Evolutionary conservation across 2,113 vertebrate genomes (phyloP), one percentile per base, ranked within the genome.

Genomic region (Syngnathus scovelli): DNA sequence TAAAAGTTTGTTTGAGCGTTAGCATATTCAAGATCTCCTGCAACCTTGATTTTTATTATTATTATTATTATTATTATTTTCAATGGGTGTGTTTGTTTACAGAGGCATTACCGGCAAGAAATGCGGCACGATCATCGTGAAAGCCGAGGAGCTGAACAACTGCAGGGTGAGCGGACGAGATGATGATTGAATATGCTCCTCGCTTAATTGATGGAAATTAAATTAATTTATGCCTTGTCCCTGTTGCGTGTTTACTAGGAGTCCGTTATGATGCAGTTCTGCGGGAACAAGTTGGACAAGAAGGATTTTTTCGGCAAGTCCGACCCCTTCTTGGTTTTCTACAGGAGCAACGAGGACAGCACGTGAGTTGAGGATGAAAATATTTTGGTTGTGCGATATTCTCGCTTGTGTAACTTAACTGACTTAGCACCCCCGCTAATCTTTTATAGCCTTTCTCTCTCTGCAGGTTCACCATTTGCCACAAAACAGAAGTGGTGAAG

Each of bases 41-140:
- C 27, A 67, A 21, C 19, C 33, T 49, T 18, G 33, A 37, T 16
- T 38, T 7, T 55, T 27, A 49, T 16, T 33, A 39, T 21, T 39
- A 21, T 44, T 49, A 4, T 37, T 51, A 49, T 61, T 0, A n/a
- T 6, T 12, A 6, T 7, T 64, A 60, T 36, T 27, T 33, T 5
- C 78, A 0, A 66, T 78, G 9, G 69, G 44, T 66, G 16, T 74
- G 80, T 69, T n/a, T 79, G 72, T 71, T 76, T 74, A n/a, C 87
- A 98, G 96, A 67, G 97, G 97, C 77, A 97, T 98, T 83, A 93
- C 92, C 55, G 94, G 95, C 52, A 99, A 94, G 88, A 98, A 97
- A 74, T 99, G 97, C 70, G 97, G 97, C 68, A 95, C 87, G 0
- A 93, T 96, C 75, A 96, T 98, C 61, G 91, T 98, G 70, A 96